These are phyloP conservation scores for Zoanthus sansibaricus DNA, from an alignment of 92 coral and sea anemone genomes.

Conservation along the genomic window DNA sequence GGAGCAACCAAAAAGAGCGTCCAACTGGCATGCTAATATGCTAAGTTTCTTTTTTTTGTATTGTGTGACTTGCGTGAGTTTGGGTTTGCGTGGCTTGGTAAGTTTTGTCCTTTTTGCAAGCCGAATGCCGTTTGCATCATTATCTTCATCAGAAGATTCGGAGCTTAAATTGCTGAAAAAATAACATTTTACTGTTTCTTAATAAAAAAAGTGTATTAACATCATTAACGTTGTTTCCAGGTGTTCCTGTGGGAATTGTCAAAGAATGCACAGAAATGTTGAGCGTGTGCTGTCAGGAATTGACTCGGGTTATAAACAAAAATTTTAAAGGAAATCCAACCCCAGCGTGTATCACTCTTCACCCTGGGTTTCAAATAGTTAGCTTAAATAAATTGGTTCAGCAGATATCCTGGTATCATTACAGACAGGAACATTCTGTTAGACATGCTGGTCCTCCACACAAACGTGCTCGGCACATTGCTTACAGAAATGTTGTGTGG, in stretches of 20 bases:
- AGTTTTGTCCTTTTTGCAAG: too few species aligned
- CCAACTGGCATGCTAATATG: slow-evolving; percentile 15
- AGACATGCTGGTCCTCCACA: background rate
- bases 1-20: slow-evolving; percentile 19
- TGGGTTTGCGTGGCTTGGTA: too few species aligned
- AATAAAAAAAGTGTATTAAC: too few species aligned
- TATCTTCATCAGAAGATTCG: too few species aligned
- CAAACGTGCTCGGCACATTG: background rate
- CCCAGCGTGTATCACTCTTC: background rate
- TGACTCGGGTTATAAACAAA: background rate
- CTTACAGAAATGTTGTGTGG: slow-evolving; percentile 6
- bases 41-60: too few species aligned
- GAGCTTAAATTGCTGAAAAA: too few species aligned
- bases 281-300: slow-evolving; percentile 17
- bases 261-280: too few species aligned
- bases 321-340: background rate
- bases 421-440: slow-evolving; percentile 4
- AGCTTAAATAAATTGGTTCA: background rate
- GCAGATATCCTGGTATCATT: background rate
- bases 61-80: too few species aligned
- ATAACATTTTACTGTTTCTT: too few species aligned
- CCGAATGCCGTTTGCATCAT: too few species aligned
- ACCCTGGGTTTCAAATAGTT: background rate
- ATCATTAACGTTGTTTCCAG: too few species aligned
- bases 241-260: too few species aligned